Evolutionary conservation across 2,888 invertebrate species (phyloP), one percentile per base, ranked within the genome.

Genomic region (Myopa testacea): DNA sequence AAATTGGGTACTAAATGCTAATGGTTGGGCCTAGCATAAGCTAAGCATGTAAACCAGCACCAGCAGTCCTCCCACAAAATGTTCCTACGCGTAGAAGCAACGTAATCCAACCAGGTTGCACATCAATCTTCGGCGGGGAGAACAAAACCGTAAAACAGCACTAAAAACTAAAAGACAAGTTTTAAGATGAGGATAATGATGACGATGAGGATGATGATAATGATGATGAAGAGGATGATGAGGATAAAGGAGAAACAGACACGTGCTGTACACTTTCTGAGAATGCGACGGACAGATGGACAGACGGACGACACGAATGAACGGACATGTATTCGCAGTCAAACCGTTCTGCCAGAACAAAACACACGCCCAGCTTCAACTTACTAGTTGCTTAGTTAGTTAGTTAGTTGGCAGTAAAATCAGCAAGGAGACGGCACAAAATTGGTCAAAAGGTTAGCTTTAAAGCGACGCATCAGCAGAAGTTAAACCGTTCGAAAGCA

Each of bases 361-460:
- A n/a, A 55, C 55, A 55, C 55, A 16, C 55, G 55, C 16, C 55
- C 55, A 16, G 55, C 10, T 12, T 4, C 6, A 37, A 14, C 10
- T 65, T 4, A 14, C 37, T 65, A 14, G 65, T 65, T 65, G 10
- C 4, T 65, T 62, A n/a, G 26, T 62, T 26, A 62, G 10, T 12
- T 62, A 58, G 6, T 58, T 63, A 63, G 10, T 62, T 62, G 34
- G 12, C 62, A 62, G 62, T n/a, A 62, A 62, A 62, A 62, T 10
- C 26, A 26, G n/a, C 19, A 62, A 62, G 14, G 12, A 55, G 55
- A 60, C 50, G 52, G 34, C 62, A n/a, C 14, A 10, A 74, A 85
- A 84, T 81, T 86, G 85, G 85, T 85, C 85, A 85, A 86, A 86
- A 85, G 85, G 86, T 85, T 85, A 85, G 85, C 58, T 38, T 26